phyloP scores from a whole-genome alignment of 2,888 invertebrate species.

The Habroteleia sp. region DNA sequence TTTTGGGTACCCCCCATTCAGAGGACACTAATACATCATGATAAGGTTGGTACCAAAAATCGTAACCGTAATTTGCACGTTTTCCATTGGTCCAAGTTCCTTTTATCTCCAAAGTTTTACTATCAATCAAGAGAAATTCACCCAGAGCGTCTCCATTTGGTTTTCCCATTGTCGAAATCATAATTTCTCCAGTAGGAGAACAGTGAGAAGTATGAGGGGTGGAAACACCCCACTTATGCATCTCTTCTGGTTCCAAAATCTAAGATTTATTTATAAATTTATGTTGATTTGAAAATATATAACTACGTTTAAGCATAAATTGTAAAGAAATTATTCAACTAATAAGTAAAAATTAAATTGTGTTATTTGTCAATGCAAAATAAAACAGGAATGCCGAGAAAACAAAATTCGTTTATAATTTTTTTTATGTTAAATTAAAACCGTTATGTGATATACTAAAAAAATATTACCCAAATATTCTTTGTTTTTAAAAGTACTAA shows the following conservation, averaged over 20 bases:
- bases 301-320: no score
- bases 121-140: slow-evolving; percentile 93
- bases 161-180: slow-evolving; percentile 97
- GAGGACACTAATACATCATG: slow-evolving; percentile 94
- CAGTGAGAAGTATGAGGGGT: slow-evolving; percentile 97
- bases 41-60: slow-evolving; percentile 98
- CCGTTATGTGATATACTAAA: no score
- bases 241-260: slow-evolving; percentile 90
- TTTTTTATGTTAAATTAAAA: no score
- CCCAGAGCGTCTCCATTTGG: slow-evolving; percentile 91
- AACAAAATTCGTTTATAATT: no score
- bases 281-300: neutral
- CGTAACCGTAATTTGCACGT: slow-evolving; percentile 91
- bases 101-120: slow-evolving; percentile 88
- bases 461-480: no score
- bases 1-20: slow-evolving; percentile 95
- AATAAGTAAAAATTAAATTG: no score
- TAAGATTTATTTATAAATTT: slow-evolving; percentile 72
- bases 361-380: no score
- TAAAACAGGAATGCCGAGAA: no score
- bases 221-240: slow-evolving; percentile 89
- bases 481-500: no score
- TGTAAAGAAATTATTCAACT: no score
- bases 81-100: slow-evolving; percentile 90
- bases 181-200: slow-evolving; percentile 93